Conservation (phyloP, 2,888 invertebrate genomes). For the Calameuta idolon region DNA sequence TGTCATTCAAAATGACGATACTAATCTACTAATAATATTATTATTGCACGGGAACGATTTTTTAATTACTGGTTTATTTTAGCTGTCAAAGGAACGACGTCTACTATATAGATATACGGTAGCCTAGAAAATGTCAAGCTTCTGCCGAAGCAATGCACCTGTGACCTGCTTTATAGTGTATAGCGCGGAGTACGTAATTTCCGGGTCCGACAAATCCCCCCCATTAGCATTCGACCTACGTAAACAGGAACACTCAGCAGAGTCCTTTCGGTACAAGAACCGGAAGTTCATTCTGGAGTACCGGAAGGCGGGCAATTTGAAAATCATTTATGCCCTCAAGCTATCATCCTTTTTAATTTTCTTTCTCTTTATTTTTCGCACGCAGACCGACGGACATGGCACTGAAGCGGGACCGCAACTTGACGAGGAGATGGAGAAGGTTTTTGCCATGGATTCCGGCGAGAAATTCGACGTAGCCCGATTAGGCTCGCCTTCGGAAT, state of each 20-base stretch:
- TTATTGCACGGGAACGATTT: neutral
- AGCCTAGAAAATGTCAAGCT: neutral
- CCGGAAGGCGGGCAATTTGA: neutral
- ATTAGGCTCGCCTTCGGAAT: slow-evolving; percentile 66
- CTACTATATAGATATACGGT: neutral
- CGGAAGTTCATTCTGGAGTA: neutral
- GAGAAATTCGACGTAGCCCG: slow-evolving; percentile 74
- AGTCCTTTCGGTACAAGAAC: neutral
- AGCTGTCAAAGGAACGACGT: neutral
- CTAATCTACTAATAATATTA: neutral
- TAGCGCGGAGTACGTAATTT: neutral
- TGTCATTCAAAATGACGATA: neutral
- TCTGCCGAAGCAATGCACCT: neutral
- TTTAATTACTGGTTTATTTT: neutral
- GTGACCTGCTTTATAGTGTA: neutral
- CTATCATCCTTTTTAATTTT: neutral
- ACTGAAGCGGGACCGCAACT: slow-evolving; percentile 77
- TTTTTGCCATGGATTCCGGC: slow-evolving; percentile 78
- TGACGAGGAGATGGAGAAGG: slow-evolving; percentile 91
- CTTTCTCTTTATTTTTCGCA: neutral
- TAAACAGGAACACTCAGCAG: neutral
- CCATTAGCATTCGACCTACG: neutral
- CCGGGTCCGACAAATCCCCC: neutral
- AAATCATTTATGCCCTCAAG: neutral
- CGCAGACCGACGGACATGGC: slow-evolving; percentile 71